A percentile compares a stretch with the other conserved stretches of the same genome.
Conservation (phyloP, 2,888 invertebrate species). For the Pelosia muscerda region DNA sequence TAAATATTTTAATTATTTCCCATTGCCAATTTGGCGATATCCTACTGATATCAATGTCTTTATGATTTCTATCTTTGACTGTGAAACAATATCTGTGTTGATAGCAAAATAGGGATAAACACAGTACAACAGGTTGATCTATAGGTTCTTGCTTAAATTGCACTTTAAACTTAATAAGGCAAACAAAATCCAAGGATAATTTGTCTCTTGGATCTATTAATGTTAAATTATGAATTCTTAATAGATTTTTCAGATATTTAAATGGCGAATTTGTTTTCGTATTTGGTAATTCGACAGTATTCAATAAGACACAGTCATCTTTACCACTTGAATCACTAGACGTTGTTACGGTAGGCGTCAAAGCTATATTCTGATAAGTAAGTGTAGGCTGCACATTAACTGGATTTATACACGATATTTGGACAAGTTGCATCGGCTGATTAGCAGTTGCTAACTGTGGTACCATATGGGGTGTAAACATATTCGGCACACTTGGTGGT, state of each 20-base stretch:
- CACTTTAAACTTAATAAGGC: constrained; percentile 74
- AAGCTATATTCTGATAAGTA: constrained; percentile 18
- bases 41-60: constrained; percentile 60
- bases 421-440: constrained; percentile 25
- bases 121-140: constrained; percentile 60
- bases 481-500: constrained; percentile 13
- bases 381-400: constrained; percentile 10
- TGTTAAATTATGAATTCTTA: constrained; percentile 64
- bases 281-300: constrained; percentile 73
- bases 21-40: constrained; percentile 79
- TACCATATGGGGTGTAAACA: constrained; percentile 27
- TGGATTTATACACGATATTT: constrained; percentile 16
- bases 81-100: constrained; percentile 66
- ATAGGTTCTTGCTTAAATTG: constrained; percentile 65
- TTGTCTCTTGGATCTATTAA: constrained; percentile 57
- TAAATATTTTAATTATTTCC: constrained; percentile 74
- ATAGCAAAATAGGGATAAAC: constrained; percentile 61
- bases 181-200: constrained; percentile 51
- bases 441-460: constrained; percentile 7
- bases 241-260: constrained; percentile 66
- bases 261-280: constrained; percentile 72
- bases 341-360: constrained; percentile 10
- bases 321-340: not conserved
- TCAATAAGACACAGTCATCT: constrained; percentile 54
- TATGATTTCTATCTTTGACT: constrained; percentile 61